These are phyloP conservation scores for Drosophila truncata DNA, from an alignment of 1,140 invertebrate species.

Conservation along the genomic window DNA sequence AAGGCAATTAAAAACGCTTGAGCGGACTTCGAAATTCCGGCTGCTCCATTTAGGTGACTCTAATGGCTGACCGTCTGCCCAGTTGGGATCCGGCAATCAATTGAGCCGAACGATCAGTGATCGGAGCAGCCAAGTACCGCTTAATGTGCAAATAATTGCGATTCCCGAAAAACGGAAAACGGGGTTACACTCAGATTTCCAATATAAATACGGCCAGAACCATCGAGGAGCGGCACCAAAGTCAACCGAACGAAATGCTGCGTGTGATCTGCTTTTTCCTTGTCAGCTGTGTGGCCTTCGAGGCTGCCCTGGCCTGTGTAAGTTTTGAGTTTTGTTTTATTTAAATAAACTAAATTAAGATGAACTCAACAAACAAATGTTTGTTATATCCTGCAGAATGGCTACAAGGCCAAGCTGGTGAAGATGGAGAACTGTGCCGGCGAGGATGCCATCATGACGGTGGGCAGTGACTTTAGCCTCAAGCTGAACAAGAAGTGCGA, in stretches of 20 bases:
- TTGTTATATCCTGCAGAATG: constrained; percentile 67
- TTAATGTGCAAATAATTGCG: constrained; percentile 78
- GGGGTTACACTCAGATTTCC: constrained; percentile 12
- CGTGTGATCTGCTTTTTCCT: constrained; percentile 43
- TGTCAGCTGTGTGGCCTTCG: constrained; percentile 46
- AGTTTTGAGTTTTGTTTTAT: constrained; percentile 23
- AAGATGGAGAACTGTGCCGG: constrained; percentile 82
- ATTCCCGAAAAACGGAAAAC: constrained; percentile 20
- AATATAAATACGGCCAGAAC: constrained; percentile 58
- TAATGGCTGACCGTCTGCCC: constrained; percentile 47
- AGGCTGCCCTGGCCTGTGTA: constrained; percentile 73
- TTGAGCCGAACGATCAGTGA: constrained; percentile 81
- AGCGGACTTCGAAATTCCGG: background rate
- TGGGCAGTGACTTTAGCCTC: constrained; percentile 64
- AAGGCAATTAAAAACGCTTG: constrained; percentile 54
- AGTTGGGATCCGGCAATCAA: constrained; percentile 60
- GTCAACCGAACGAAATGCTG: constrained; percentile 46
- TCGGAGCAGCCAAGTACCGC: constrained; percentile 54
- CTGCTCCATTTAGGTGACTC: constrained; percentile 28
- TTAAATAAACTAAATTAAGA: no score
- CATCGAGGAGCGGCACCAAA: constrained; percentile 15
- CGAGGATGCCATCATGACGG: constrained; percentile 60
- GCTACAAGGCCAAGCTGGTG: constrained; percentile 79
- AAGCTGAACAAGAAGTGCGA: constrained; percentile 84
- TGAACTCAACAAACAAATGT: background rate